These are phyloP conservation scores for Ptilodon capucinus DNA, from an alignment of 2,888 invertebrate genomes.

Conservation along the genomic window DNA sequence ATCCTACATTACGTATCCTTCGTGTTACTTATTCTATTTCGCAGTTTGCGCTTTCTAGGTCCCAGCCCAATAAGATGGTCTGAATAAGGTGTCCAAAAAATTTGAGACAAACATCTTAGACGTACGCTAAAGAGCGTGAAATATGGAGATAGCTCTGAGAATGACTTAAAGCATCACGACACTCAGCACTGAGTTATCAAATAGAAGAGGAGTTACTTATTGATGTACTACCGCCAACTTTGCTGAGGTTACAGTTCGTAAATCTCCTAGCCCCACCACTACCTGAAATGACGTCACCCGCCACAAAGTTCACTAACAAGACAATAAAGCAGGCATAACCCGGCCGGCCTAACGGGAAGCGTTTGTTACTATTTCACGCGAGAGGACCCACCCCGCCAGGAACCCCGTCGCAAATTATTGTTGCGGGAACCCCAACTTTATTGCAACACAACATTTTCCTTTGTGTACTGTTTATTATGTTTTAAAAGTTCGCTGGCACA, in stretches of 20 bases:
- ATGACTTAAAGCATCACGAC: too few species aligned
- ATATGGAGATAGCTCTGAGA: too few species aligned
- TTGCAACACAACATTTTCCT: constrained; percentile 5
- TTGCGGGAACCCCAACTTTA: constrained; percentile 3
- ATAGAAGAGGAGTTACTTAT: too few species aligned
- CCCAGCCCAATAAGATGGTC: too few species aligned
- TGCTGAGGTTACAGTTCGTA: background rate
- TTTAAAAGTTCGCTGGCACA: constrained; percentile 1
- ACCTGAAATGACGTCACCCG: constrained; percentile 38
- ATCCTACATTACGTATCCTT: too few species aligned
- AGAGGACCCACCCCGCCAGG: constrained; percentile 25
- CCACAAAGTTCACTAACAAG: constrained; percentile 62
- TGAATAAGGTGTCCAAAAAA: too few species aligned
- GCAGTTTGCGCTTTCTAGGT: too few species aligned
- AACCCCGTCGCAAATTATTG: constrained; percentile 22
- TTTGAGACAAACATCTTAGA: too few species aligned
- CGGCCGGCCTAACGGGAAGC: constrained; percentile 55
- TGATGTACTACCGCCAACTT: too few species aligned
- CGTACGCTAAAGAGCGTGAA: too few species aligned
- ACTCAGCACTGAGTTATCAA: too few species aligned
- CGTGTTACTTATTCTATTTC: too few species aligned
- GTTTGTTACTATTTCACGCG: constrained; percentile 58
- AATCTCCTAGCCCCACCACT: constrained; percentile 8
- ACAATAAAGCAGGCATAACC: constrained; percentile 62
- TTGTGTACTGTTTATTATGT: constrained; percentile 3